Percentiles rank a stretch among this genome's conserved stretches.
phyloP scores from a whole-genome alignment of 2,113 vertebrate genomes.

The Seriola rivoliana region DNA sequence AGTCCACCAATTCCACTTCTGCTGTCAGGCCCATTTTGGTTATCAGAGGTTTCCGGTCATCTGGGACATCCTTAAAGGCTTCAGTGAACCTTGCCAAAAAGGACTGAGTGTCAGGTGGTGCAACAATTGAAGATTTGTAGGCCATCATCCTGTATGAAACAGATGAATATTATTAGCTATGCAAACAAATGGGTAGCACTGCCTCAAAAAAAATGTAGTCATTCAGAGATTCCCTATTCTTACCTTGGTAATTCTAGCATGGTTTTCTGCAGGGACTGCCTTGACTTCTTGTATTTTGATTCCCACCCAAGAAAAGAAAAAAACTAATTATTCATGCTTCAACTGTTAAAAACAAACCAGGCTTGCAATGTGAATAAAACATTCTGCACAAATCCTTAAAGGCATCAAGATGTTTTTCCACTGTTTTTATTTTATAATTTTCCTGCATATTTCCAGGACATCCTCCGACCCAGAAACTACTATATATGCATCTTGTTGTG shows the following conservation, averaged over 20 bases:
- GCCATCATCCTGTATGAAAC: conserved; percentile 36
- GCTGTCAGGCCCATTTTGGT: conserved; percentile 43
- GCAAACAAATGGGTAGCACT: background rate
- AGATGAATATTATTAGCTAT: background rate
- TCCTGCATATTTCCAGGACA: background rate
- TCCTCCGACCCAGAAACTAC: background rate
- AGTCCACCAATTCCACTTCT: conserved; percentile 50
- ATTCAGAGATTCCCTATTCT: conserved; percentile 11
- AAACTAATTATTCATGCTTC: background rate
- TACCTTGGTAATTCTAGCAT: conserved; percentile 61
- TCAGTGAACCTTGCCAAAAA: conserved; percentile 54
- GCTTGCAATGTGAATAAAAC: background rate
- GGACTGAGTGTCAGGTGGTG: background rate
- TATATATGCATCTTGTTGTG: background rate
- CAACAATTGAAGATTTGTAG: background rate
- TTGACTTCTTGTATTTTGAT: conserved; percentile 17
- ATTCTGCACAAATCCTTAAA: background rate
- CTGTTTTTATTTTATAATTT: background rate
- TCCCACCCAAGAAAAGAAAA: background rate
- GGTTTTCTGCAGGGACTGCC: conserved; percentile 52
- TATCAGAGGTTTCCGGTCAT: conserved; percentile 57
- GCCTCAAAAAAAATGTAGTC: background rate
- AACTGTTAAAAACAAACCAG: background rate
- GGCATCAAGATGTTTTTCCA: background rate
- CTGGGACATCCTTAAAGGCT: conserved; percentile 45